Base-by-base conservation (phyloP, 2,113 vertebrate genomes). In the Pteropus alecto region DNA sequence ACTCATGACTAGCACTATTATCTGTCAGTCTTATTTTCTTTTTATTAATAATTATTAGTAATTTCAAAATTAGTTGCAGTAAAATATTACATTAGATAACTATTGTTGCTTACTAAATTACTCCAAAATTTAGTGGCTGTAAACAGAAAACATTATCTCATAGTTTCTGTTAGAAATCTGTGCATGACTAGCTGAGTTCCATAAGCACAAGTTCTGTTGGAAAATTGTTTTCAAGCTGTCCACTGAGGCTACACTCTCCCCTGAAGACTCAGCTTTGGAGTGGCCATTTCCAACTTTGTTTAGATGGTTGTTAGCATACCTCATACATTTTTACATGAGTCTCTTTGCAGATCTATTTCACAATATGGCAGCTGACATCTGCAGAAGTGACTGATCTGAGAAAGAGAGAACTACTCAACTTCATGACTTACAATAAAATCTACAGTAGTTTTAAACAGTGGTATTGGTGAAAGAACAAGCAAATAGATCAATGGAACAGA, bases 41-140 rank as follows among this genome's bases (percentile, higher is more conserved):
- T 88, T 43, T 81, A 58, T 76, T 48, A 86, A 41, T 19, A 74
- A 94, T 77, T 22, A 58, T 51, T 89, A 65, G 43, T 43, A 95
- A 63, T 86, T 85, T 89, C 13, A 70, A 85, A 92, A 76, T 76
- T 48, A 56, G 6, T 76, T 38, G 8, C 26, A 24, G 65, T 63
- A 58, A 83, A 90, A 48, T 33, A 60, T 13, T 24, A 28, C 4
- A 51, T 77, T 73, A 38, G 6, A 14, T 76, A 35, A 28, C 35
- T 46, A 56, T 56, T 73, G 4, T 70, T 60, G 12, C n/a, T 78
- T 56, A 91, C 71, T 85, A 73, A 51, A 68, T 82, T 61, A 68
- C 28, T 24, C 3, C 8, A 82, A 86, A 81, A 74, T 5, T 13
- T 35, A 51, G 7, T 26, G 4, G 7, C 12, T 71, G 14, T 46